A percentile compares a stretch with the other conserved stretches of the same genome.
phyloP scores from a whole-genome alignment of 2,888 invertebrate species.

The Eupithecia subfuscata region DNA sequence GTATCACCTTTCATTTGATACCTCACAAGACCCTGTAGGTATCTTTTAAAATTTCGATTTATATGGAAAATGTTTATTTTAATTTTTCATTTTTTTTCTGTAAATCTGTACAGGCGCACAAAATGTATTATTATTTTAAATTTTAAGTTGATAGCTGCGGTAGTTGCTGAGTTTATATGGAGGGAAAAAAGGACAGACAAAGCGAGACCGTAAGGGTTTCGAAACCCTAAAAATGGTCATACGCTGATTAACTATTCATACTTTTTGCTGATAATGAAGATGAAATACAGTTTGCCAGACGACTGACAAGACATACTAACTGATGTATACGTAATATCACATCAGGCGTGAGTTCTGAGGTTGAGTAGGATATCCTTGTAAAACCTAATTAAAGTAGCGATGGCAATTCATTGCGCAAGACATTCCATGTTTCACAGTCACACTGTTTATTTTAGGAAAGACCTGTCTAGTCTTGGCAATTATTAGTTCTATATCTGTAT shows the following conservation, averaged over 20 bases:
- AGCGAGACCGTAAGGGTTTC: no score
- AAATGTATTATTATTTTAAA: no score
- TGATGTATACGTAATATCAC: slow-evolving; percentile 19
- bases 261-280: not conserved
- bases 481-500: not conserved
- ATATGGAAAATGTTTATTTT: no score
- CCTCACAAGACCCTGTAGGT: no score
- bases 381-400: slow-evolving; percentile 31
- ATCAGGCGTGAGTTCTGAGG: slow-evolving; percentile 36
- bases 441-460: slow-evolving; percentile 24
- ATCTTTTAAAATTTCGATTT: no score
- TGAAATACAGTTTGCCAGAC: not conserved
- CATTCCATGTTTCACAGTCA: slow-evolving; percentile 28
- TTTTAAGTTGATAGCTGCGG: no score
- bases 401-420: slow-evolving; percentile 21
- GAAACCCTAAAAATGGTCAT: no score
- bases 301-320: not conserved
- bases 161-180: no score
- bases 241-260: not conserved
- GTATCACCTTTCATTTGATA: no score
- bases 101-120: no score
- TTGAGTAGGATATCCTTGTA: slow-evolving; percentile 48
- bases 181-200: no score
- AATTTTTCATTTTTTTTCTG: no score
- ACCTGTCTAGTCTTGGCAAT: not conserved